A percentile compares a stretch with the other conserved stretches of the same genome.
phyloP scores from a whole-genome alignment of 2,113 vertebrate species.

The Alosa alosa region DNA sequence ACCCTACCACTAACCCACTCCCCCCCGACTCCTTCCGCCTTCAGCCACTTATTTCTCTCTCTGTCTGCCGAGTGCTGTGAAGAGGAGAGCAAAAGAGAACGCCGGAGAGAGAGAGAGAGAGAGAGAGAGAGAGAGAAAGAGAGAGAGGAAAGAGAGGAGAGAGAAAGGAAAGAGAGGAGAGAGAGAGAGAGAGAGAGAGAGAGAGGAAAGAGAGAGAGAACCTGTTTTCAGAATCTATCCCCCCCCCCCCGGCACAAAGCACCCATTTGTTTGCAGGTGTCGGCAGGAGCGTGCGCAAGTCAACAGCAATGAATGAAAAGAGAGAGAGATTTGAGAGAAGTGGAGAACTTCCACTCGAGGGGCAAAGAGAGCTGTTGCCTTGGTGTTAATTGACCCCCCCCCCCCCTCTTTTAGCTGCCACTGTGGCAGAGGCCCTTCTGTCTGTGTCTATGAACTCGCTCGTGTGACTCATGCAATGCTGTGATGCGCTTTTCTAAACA shows the following conservation, averaged over 20 bases:
- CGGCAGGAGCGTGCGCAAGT: not conserved
- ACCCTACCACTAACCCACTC: no score
- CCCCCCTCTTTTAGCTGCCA: not conserved
- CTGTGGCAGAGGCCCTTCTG: not conserved
- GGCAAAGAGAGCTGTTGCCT: not conserved
- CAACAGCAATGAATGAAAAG: not conserved
- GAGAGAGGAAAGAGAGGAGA: constrained; percentile 2
- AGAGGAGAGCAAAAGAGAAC: constrained; percentile 14
- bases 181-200: constrained; percentile 1
- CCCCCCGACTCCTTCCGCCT: not conserved
- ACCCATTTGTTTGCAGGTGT: not conserved
- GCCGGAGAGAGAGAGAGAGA: not conserved
- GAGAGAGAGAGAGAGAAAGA: not conserved
- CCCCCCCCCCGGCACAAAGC: not conserved
- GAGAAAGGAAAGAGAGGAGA: not conserved
- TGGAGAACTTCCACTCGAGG: not conserved
- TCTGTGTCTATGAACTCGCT: not conserved
- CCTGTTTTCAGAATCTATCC: not conserved
- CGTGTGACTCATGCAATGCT: not conserved
- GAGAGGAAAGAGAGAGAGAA: not conserved
- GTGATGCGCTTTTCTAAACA: not conserved
- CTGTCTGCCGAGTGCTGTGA: no score
- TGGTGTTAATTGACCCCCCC: not conserved
- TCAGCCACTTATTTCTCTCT: not conserved
- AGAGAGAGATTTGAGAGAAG: not conserved